Evolutionary conservation across 2,888 invertebrate species (phyloP).

Genomic region (Thymelicus lineola): DNA sequence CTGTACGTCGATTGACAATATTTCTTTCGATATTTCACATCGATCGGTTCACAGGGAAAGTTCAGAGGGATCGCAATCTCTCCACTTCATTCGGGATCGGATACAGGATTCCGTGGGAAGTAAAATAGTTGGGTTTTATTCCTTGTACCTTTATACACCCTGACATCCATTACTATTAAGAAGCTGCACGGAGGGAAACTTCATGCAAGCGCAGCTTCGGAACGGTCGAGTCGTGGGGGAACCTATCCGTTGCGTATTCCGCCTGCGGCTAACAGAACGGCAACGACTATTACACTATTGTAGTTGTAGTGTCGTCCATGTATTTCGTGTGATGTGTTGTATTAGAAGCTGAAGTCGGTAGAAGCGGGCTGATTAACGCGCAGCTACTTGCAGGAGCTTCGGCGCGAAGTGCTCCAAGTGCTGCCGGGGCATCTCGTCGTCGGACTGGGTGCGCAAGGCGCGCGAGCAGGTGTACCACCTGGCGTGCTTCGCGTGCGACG

Average conservation of each 20-base stretch:
- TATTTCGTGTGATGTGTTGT: no score
- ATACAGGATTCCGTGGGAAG: not conserved
- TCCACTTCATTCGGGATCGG: not conserved
- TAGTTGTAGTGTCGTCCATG: no score
- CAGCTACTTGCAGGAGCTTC: conserved; percentile 89
- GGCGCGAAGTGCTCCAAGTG: conserved; percentile 99
- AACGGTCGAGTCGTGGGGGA: not conserved
- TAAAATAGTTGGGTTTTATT: not conserved
- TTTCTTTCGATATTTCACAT: not conserved
- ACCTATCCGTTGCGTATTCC: not conserved
- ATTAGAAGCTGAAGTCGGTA: not conserved
- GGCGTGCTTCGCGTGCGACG: conserved; percentile 99
- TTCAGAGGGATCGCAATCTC: not conserved
- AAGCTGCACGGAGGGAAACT: not conserved
- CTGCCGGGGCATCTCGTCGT: conserved; percentile 95
- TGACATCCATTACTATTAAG: not conserved
- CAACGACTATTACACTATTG: not conserved
- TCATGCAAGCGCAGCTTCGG: not conserved
- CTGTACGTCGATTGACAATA: not conserved
- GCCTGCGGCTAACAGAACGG: not conserved
- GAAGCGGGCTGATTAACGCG: conserved; percentile 21
- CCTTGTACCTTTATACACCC: not conserved
- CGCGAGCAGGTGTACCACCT: conserved; percentile 98
- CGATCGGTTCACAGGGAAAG: not conserved
- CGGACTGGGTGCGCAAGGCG: conserved; percentile 99